Conservation (phyloP, 2,888 invertebrate genomes). For the Lepetodrilus schrolli region DNA sequence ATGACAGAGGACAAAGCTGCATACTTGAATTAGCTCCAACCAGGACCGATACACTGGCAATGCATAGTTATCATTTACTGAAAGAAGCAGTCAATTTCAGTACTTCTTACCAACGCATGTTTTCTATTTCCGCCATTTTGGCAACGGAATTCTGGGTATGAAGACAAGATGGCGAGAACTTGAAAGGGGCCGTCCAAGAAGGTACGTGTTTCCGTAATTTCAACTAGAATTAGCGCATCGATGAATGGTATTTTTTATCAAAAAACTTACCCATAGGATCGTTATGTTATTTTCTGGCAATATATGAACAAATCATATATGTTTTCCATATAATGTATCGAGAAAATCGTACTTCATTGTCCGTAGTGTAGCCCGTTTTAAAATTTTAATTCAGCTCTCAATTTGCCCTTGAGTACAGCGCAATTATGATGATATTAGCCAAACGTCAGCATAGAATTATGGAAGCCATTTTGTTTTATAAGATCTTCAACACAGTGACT, state of each 20-base stretch:
- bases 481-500: constrained; percentile 23
- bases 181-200: constrained; percentile 39
- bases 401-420: constrained; percentile 39
- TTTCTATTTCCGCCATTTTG: constrained; percentile 41
- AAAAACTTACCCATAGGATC: constrained; percentile 1
- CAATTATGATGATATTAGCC: constrained; percentile 44
- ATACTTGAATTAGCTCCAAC: constrained; percentile 8
- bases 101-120: constrained; percentile 26
- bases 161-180: constrained; percentile 43
- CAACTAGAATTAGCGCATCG: constrained; percentile 1
- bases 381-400: constrained; percentile 41
- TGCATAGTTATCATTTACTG: constrained; percentile 23
- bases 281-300: background rate
- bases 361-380: constrained; percentile 26
- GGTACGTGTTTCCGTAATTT: constrained; percentile 38
- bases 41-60: background rate
- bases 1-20: constrained; percentile 5
- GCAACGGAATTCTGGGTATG: constrained; percentile 42
- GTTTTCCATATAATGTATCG: constrained; percentile 12
- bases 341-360: constrained; percentile 21
- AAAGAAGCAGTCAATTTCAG: constrained; percentile 28
- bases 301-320: background rate
- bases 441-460: constrained; percentile 39
- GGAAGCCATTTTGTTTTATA: constrained; percentile 43
- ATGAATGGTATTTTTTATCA: constrained; percentile 16